These are phyloP conservation scores for Theropithecus gelada DNA, from an alignment of 2,113 vertebrate genomes.

Conservation along the genomic window DNA sequence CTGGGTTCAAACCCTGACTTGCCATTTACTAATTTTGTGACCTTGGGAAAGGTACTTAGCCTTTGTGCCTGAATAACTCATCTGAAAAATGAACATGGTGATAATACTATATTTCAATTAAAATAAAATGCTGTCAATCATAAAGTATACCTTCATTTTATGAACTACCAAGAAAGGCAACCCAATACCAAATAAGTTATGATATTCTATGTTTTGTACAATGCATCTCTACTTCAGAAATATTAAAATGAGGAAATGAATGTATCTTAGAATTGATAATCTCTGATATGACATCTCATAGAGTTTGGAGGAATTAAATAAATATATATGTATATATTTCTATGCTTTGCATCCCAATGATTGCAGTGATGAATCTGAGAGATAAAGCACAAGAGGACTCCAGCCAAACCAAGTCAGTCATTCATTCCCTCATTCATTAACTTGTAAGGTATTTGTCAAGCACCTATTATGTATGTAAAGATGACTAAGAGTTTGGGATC, in stretches of 20 bases:
- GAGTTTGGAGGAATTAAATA: background rate
- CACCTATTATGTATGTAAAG: background rate
- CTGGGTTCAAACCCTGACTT: background rate
- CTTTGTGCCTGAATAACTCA: background rate
- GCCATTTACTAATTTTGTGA: background rate
- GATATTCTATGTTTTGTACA: background rate
- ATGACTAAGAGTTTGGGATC: background rate
- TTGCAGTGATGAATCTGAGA: background rate
- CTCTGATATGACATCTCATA: background rate
- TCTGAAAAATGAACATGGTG: background rate
- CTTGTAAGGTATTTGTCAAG: background rate
- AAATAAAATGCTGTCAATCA: background rate
- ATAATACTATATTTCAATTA: background rate
- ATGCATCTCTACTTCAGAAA: background rate
- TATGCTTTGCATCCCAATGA: background rate
- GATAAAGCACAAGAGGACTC: background rate
- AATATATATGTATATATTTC: background rate
- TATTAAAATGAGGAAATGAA: background rate
- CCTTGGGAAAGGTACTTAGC: background rate
- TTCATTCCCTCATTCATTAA: background rate
- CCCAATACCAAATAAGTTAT: background rate
- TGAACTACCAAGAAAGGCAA: background rate
- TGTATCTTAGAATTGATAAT: background rate
- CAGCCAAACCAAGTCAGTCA: background rate
- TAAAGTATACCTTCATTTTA: background rate